Evolutionary conservation across 2,888 invertebrate genomes (phyloP), one percentile per base, ranked within the genome.

Genomic region (Eilema caniola): DNA sequence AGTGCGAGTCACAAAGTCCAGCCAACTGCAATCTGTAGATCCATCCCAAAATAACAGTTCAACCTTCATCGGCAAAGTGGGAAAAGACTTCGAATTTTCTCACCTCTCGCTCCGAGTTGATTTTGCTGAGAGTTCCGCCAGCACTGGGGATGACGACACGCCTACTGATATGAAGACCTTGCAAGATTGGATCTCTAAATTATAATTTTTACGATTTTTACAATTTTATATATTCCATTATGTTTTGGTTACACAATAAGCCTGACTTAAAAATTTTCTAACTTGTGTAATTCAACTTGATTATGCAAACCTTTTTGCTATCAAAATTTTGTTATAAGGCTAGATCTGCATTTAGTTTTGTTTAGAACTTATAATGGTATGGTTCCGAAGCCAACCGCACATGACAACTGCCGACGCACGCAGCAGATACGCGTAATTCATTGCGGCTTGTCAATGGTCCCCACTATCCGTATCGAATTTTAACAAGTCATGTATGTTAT

Each of bases 1-100:
- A n/a, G 96, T 99, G 10, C 96, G 98, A 37, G 96, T 97, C 62
- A 99, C 99, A 0, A 97, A 98, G 85, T 96, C 97, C 53, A 98
- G 96, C 84, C 97, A 98, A 83, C 92, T 99, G 76, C 96, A 97
- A 82, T 97, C 97, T 0, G 97, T 97, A 0, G 97, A 97, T 83
- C 95, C 96, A 0, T 96, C 96, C 56, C 95, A 96, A 64, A 92
- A 96, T 67, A 96, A 96, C 65, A 96, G 96, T 61, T 91, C 95
- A 0, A 93, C 94, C n/a, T 97, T 96, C 81, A 94, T 99, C 37
- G 98, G 98, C 24, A 97, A 97, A 86, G 91, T 94, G 4, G 97
- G 97, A 67, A 97, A 97, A 86, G 97, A 98, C 86, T 99, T 99
- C 92, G 97, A 97, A 83, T 99, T 99, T 89, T 93, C 96, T 0